Percentiles rank a stretch among this genome's conserved stretches.
phyloP scores from a whole-genome alignment of 2,797 vertebrate genomes.

The Euphonia xanthogaster region DNA sequence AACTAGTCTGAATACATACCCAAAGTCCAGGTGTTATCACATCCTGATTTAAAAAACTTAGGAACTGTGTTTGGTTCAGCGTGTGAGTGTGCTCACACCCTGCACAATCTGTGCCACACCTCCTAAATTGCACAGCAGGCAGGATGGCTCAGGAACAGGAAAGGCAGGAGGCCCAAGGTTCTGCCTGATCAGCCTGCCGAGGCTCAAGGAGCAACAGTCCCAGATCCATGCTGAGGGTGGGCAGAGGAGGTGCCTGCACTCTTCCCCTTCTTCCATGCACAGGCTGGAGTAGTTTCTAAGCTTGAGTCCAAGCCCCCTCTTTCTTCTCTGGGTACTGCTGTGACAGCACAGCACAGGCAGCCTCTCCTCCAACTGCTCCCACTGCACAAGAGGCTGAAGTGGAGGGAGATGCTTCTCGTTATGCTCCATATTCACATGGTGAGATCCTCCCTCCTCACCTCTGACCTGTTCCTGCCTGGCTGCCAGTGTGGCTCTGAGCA shows the following conservation, averaged over 20 bases:
- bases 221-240: neutral
- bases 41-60: neutral
- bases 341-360: neutral
- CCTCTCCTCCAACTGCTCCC: neutral
- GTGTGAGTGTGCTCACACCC: neutral
- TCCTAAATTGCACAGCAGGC: neutral
- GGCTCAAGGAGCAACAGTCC: neutral
- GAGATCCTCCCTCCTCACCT: neutral
- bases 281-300: neutral
- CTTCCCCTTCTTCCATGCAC: neutral
- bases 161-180: neutral
- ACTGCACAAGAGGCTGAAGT: neutral
- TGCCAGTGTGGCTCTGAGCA: neutral
- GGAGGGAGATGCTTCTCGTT: neutral
- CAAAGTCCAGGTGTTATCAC: neutral
- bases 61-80: neutral
- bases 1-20: neutral
- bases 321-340: neutral
- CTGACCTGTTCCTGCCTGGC: neutral
- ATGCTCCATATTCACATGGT: neutral
- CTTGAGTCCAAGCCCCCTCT: neutral
- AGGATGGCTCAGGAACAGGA: neutral
- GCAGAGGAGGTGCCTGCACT: neutral
- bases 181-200: neutral
- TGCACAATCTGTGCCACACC: neutral